Base-by-base conservation (phyloP, 2,888 invertebrate genomes). In the Sinhomidia bicolor region DNA sequence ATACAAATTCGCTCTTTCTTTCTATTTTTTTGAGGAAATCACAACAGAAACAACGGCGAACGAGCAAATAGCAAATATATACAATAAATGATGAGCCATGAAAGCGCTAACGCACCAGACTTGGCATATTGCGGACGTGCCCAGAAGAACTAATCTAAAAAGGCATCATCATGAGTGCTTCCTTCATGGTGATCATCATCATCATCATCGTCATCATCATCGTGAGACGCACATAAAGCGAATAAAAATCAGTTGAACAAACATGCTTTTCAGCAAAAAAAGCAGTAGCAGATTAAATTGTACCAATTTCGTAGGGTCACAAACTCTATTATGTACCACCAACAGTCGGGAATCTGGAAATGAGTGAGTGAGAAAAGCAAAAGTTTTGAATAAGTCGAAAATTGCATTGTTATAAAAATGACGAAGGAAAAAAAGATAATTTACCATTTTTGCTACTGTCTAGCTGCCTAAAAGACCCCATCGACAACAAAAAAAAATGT, bases 191-290 rank as follows among this genome's bases (percentile, higher is more conserved):
- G 47, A 68, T 82, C 26, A 44, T 57, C 54, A 60, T 74, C 14
- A 68, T 76, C 47, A 76, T 68, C 17, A 20, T 17, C n/a, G n/a
- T 36, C 36, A 36, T 36, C 36, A 36, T 36, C 41, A 29, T 17
- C 76, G 47, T 85, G 85, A 79, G 60, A 62, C 60, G 54, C 78
- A 78, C 65, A 85, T 84, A 85, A 85, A 60, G 14, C 62, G 87
- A 82, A 81, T 60, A 71, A 80, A 87, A 81, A 81, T 87, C 87
- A 87, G 81, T 87, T 87, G 87, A 62, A 44, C 36, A 81, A 82
- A 87, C 82, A 81, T 81, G 74, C 44, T 12, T 68, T 71, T 71
- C 44, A 68, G 23, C n/a, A n/a, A 14, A 17, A 32, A 26, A n/a
- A 41, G 26, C 20, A 17, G 29, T 32, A 29, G 17, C 12, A 85